Percentiles rank a stretch among this genome's conserved stretches.
phyloP scores from a whole-genome alignment of 2,113 vertebrate species.

The Lagenorhynchus albirostris region DNA sequence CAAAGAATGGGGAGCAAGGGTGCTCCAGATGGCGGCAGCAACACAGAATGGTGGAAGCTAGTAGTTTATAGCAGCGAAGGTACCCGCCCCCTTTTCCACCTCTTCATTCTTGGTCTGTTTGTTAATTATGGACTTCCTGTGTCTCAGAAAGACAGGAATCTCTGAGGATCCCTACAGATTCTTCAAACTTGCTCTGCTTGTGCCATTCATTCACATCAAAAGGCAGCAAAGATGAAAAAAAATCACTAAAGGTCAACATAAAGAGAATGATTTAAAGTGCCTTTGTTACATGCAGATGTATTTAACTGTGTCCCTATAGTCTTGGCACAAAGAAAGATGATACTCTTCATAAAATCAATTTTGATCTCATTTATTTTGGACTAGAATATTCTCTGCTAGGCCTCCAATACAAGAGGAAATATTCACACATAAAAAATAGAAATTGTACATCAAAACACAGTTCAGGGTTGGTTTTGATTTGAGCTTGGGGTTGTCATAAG shows the following conservation, averaged over 20 bases:
- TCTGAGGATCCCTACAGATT: background rate
- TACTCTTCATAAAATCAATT: background rate
- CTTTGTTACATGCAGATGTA: background rate
- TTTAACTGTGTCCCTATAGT: background rate
- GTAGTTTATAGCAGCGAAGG: background rate
- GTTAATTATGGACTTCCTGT: conserved; percentile 45
- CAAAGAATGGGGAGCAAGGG: background rate
- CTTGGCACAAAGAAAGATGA: background rate
- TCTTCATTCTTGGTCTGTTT: conserved; percentile 43
- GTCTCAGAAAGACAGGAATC: background rate
- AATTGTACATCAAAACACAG: background rate
- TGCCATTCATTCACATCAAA: background rate
- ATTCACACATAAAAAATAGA: background rate
- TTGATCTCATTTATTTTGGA: background rate
- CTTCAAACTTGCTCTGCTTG: background rate
- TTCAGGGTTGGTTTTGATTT: background rate
- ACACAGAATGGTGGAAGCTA: conserved; percentile 14
- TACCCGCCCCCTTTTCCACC: background rate
- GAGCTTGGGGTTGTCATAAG: background rate
- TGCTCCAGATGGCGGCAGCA: conserved; percentile 10
- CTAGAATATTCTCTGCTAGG: background rate
- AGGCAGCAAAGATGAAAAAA: conserved; percentile 1
- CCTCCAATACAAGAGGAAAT: background rate
- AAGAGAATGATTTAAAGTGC: background rate
- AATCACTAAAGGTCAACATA: background rate